Conservation (phyloP, 2,888 invertebrate species). For the Drosophila cracens region DNA sequence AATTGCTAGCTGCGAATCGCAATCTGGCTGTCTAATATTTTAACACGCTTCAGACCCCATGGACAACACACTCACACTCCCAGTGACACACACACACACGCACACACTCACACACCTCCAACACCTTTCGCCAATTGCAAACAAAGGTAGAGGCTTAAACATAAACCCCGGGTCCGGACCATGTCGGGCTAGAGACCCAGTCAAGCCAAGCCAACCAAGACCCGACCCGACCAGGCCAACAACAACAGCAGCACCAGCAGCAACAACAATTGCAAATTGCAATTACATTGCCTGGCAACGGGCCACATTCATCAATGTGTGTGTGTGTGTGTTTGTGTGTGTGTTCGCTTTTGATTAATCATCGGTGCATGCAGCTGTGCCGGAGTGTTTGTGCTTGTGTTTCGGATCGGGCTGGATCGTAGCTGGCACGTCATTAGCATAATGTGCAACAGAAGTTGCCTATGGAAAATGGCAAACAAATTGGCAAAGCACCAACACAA, state of each 20-base stretch:
- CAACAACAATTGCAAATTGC: slow-evolving; percentile 70
- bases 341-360: slow-evolving; percentile 72
- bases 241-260: slow-evolving; percentile 28
- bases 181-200: slow-evolving; percentile 39
- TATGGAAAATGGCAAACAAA: slow-evolving; percentile 75
- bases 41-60: slow-evolving; percentile 46
- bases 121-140: slow-evolving; percentile 72
- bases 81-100: neutral
- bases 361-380: slow-evolving; percentile 67
- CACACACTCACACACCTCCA: slow-evolving; percentile 39
- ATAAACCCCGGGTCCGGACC: slow-evolving; percentile 17
- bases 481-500: slow-evolving; percentile 59
- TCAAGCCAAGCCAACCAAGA: slow-evolving; percentile 19
- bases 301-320: slow-evolving; percentile 57
- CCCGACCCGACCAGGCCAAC: slow-evolving; percentile 20
- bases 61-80: slow-evolving; percentile 20
- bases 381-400: slow-evolving; percentile 31
- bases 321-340: slow-evolving; percentile 32
- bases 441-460: slow-evolving; percentile 78
- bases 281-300: slow-evolving; percentile 69
- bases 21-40: slow-evolving; percentile 49
- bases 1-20: slow-evolving; percentile 23
- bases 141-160: slow-evolving; percentile 54
- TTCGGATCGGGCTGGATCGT: slow-evolving; percentile 40
- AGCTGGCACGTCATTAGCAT: slow-evolving; percentile 78